These are phyloP conservation scores for Lasioglossum baleicum DNA, from an alignment of 1,140 invertebrate genomes.

Conservation along the genomic window DNA sequence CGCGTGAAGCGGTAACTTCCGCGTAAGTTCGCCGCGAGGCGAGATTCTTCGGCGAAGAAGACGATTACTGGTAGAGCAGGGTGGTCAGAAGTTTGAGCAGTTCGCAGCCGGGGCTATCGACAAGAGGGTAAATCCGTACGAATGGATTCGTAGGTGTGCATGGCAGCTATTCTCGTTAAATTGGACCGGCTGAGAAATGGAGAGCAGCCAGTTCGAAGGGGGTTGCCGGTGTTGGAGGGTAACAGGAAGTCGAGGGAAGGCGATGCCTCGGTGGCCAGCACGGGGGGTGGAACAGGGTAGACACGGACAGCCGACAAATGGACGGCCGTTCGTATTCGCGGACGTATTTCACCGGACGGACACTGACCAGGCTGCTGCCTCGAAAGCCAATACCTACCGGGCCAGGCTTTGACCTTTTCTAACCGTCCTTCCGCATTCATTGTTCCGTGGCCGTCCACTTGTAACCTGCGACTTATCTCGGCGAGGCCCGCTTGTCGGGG, in stretches of 20 bases:
- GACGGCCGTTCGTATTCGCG: constrained; percentile 69
- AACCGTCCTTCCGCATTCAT: constrained; percentile 51
- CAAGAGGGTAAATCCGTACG: constrained; percentile 63
- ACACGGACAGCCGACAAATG: constrained; percentile 69
- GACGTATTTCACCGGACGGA: constrained; percentile 68
- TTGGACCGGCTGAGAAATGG: constrained; percentile 72
- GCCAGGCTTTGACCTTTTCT: constrained; percentile 45
- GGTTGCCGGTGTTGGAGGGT: constrained; percentile 24
- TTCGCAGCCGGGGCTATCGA: constrained; percentile 39
- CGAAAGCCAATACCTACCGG: constrained; percentile 58
- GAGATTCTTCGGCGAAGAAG: background rate
- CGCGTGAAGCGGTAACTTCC: background rate
- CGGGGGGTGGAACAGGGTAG: constrained; percentile 26
- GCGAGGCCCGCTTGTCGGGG: background rate
- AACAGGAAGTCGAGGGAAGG: constrained; percentile 23
- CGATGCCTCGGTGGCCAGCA: constrained; percentile 7
- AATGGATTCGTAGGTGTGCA: constrained; percentile 59
- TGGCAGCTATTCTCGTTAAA: constrained; percentile 67
- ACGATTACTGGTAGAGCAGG: background rate
- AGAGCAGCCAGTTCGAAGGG: constrained; percentile 48
- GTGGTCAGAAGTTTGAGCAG: constrained; percentile 17
- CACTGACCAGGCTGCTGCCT: constrained; percentile 57
- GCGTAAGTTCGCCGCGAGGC: background rate
- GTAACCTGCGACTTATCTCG: constrained; percentile 47
- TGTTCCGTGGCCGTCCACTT: constrained; percentile 50